Percentiles rank a stretch among this genome's conserved stretches.
Conservation (phyloP, 2,797 vertebrate species). For the Rousettus madagascariensis region DNA sequence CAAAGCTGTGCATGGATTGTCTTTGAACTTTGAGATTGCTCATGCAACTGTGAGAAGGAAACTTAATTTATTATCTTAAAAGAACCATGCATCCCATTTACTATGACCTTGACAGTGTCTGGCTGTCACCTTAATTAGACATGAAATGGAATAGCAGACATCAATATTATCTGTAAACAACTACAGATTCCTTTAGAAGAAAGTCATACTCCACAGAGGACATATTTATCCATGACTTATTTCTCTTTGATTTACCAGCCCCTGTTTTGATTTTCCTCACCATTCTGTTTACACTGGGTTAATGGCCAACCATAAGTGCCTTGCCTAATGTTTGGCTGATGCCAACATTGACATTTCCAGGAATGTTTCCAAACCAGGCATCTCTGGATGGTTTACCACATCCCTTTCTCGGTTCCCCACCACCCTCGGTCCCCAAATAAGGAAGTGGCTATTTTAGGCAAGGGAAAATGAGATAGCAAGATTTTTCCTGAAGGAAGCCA, state of each 20-base stretch:
- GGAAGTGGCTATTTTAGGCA: constrained; percentile 47
- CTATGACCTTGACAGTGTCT: not conserved
- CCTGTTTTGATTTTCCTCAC: not conserved
- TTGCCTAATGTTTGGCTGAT: not conserved
- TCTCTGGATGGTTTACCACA: not conserved
- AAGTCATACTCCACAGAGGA: not conserved
- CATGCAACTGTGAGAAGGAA: not conserved
- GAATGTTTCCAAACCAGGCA: constrained; percentile 17
- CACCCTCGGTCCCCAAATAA: not conserved
- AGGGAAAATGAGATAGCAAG: not conserved
- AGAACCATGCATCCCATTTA: not conserved
- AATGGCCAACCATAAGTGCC: not conserved
- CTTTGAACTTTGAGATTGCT: not conserved
- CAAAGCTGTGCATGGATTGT: not conserved
- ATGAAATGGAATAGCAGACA: not conserved
- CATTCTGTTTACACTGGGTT: not conserved
- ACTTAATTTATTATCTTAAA: not conserved
- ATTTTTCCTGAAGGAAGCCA: not conserved
- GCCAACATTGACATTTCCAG: constrained; percentile 16
- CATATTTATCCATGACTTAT: not conserved
- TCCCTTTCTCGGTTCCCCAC: not conserved
- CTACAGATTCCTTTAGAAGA: not conserved
- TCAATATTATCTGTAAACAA: not conserved
- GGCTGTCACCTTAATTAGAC: not conserved
- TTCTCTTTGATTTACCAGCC: not conserved